Evolutionary conservation across 2,888 invertebrate genomes (phyloP).

Genomic region (Tuta absoluta): DNA sequence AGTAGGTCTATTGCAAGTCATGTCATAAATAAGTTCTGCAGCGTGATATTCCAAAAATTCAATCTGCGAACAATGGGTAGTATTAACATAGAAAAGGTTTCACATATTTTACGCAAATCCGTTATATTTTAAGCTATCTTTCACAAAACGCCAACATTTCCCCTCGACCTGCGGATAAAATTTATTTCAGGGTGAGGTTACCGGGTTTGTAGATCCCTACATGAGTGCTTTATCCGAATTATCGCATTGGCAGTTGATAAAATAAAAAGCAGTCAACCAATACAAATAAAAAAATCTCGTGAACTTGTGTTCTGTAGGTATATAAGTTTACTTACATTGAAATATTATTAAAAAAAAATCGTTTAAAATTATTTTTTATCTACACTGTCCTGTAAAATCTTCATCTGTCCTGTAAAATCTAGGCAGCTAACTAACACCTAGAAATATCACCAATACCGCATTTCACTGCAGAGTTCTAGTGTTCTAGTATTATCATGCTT

Average conservation of each 20-base stretch:
- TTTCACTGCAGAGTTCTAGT: too few species aligned
- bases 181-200: conserved; percentile 53
- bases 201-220: not conserved
- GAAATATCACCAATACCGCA: too few species aligned
- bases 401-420: too few species aligned
- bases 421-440: too few species aligned
- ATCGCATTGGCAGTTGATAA: not conserved
- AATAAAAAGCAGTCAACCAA: not conserved
- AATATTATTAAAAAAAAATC: too few species aligned
- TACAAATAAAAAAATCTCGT: too few species aligned
- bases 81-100: conserved; percentile 81
- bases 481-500: too few species aligned
- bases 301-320: too few species aligned
- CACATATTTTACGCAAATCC: conserved; percentile 80
- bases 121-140: conserved; percentile 78
- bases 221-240: not conserved
- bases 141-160: conserved; percentile 69
- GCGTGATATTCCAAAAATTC: conserved; percentile 77
- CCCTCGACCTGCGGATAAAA: conserved; percentile 68
- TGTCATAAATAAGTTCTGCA: conserved; percentile 76
- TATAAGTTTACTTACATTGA: too few species aligned
- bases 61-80: conserved; percentile 79
- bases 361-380: too few species aligned
- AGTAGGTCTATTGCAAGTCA: conserved; percentile 64
- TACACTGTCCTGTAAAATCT: too few species aligned